Conservation (phyloP, 1,140 invertebrate species). For the Stenopsyche tienmushanensis region DNA sequence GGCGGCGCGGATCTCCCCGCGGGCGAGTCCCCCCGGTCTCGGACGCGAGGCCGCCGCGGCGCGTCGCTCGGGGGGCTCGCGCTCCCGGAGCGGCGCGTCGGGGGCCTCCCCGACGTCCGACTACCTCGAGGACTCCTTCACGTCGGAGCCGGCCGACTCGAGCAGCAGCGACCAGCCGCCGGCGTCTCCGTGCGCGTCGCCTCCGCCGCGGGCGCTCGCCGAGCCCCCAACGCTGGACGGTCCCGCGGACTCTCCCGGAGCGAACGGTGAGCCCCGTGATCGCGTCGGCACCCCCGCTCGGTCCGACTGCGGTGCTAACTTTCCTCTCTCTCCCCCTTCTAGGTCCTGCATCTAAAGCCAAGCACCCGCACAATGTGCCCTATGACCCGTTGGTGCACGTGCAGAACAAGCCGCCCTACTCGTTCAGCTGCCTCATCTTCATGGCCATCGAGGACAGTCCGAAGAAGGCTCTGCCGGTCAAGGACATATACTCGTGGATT, state of each 20-base stretch:
- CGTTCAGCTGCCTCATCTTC: conserved; percentile 94
- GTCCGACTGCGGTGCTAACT: too few species aligned
- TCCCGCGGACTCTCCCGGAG: neutral
- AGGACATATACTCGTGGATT: conserved; percentile 98
- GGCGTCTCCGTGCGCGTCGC: conserved; percentile 45
- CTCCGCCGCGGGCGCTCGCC: conserved; percentile 19
- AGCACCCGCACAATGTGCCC: conserved; percentile 72
- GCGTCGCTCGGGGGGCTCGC: conserved; percentile 24
- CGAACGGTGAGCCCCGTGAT: neutral
- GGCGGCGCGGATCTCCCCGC: conserved; percentile 37
- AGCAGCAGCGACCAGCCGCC: conserved; percentile 49
- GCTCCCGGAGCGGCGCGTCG: conserved; percentile 27
- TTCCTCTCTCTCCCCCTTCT: too few species aligned
- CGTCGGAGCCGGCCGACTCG: conserved; percentile 49
- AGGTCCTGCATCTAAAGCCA: conserved; percentile 53
- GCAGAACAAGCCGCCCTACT: conserved; percentile 90
- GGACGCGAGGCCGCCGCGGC: conserved; percentile 45
- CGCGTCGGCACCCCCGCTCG: too few species aligned
- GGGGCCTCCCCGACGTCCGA: conserved; percentile 48
- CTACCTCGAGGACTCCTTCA: conserved; percentile 50
- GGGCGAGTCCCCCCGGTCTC: too few species aligned
- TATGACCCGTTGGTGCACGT: conserved; percentile 78
- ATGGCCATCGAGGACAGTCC: conserved; percentile 95
- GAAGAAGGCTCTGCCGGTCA: conserved; percentile 86
- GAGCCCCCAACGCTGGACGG: neutral